Base-by-base conservation (phyloP, 1,140 invertebrate species). In the Drosophila sulfurigaster region DNA sequence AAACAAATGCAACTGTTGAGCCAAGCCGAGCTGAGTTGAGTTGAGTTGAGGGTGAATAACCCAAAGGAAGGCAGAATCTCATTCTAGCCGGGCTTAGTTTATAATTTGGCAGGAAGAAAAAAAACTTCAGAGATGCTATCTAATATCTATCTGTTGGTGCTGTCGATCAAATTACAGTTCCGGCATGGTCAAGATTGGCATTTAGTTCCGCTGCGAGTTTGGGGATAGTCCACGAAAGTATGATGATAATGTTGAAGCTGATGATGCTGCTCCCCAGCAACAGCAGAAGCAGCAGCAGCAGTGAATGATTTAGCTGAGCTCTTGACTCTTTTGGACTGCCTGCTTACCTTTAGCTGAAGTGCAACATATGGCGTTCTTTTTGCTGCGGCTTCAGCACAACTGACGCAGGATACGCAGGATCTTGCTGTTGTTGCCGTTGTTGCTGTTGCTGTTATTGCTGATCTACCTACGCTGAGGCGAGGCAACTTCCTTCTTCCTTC, bases 101-200 rank as follows among this genome's bases (percentile, higher is more conserved):
- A 78, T 76, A 79, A 78, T 88, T 75, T 46, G 73, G 71, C 88
- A 82, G 87, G 80, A 88, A 83, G 81, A 86, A 86, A 82, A 78
- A 57, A 56, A 6, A 56, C 51, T 49, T 48, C 56, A 43, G 66
- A 75, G 66, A 89, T 90, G 75, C 64, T 72, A 85, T 86, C 86
- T 89, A 89, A 89, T 89, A 89, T 86, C 81, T 76, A 60, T 64
- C 68, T 32, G 52, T 16, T 45, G 56, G 54, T 35, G 64, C 46
- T 48, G 74, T 90, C 82, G 82, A 87, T 91, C 87, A 91, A 91
- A 91, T 91, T 91, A 88, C 87, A 91, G 87, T 91, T 91, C 87
- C 87, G 82, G 70, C 70, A 2, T 64, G 68, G 76, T 80, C 80
- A 82, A 82, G 85, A 87, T 89, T 89, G 80, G 83, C 65, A 72